phyloP scores from a whole-genome alignment of 2,888 invertebrate genomes.

The Agrilus cyanescens region DNA sequence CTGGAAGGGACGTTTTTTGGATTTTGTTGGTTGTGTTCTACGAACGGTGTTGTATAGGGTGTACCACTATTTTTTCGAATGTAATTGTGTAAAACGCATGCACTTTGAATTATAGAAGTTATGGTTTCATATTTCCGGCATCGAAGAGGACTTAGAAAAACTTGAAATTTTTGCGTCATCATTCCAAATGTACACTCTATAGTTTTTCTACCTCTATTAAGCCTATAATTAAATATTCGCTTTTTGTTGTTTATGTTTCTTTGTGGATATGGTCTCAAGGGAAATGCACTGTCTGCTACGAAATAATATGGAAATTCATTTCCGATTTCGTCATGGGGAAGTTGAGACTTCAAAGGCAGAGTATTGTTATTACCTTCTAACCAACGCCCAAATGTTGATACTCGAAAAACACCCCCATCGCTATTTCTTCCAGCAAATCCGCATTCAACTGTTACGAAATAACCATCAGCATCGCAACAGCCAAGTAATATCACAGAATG shows the following conservation, averaged over 20 bases:
- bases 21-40: slow-evolving; percentile 2
- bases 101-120: slow-evolving; percentile 13
- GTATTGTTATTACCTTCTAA: slow-evolving; percentile 3
- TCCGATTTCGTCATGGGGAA: slow-evolving; percentile 9
- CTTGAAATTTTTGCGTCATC: slow-evolving; percentile 13
- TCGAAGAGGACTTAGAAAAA: slow-evolving; percentile 14
- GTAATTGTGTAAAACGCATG: slow-evolving; percentile 16
- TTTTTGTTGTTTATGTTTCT: slow-evolving; percentile 15
- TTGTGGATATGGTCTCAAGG: slow-evolving; percentile 14
- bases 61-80: slow-evolving; percentile 11
- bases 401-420: slow-evolving; percentile 23
- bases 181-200: slow-evolving; percentile 15
- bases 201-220: slow-evolving; percentile 16
- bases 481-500: slow-evolving; percentile 23
- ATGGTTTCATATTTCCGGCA: slow-evolving; percentile 10
- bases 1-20: not conserved
- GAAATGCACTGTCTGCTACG: slow-evolving; percentile 17
- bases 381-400: slow-evolving; percentile 15
- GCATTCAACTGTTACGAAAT: slow-evolving; percentile 23
- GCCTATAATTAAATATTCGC: slow-evolving; percentile 13
- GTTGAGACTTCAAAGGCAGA: slow-evolving; percentile 10
- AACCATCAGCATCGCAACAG: slow-evolving; percentile 22
- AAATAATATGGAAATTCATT: slow-evolving; percentile 14
- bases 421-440: slow-evolving; percentile 23
- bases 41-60: slow-evolving; percentile 8